Conservation (phyloP, 2,113 vertebrate genomes). For the Misgurnus anguillicaudatus region DNA sequence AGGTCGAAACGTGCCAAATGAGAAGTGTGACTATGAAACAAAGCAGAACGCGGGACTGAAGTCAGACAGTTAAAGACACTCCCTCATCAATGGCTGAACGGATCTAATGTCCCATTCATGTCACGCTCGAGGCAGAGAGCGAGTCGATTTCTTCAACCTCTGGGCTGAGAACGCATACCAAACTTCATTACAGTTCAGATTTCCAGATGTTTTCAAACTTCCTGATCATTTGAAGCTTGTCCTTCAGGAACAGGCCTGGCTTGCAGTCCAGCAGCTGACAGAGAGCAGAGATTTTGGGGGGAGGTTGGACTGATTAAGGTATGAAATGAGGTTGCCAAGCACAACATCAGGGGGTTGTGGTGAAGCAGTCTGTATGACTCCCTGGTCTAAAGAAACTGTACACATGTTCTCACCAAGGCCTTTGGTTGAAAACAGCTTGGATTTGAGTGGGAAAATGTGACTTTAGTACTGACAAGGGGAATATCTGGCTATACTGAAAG, state of each 20-base stretch:
- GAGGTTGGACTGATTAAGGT: conserved; percentile 36
- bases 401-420: conserved; percentile 48
- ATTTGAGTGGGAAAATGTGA: not conserved
- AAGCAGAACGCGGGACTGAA: not conserved
- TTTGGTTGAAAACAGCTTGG: conserved; percentile 8
- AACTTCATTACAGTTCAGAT: conserved; percentile 28
- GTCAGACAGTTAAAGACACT: not conserved
- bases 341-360: conserved; percentile 35
- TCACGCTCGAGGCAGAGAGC: not conserved
- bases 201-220: conserved; percentile 48
- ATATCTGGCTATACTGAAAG: not conserved
- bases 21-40: not conserved
- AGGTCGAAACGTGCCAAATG: not conserved
- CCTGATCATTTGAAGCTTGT: conserved; percentile 38
- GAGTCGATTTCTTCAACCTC: conserved; percentile 25
- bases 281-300: not conserved
- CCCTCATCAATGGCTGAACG: not conserved
- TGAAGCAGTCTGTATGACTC: conserved; percentile 41
- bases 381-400: conserved; percentile 7
- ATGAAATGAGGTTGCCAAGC: conserved; percentile 42
- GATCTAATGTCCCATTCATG: not conserved
- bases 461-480: not conserved
- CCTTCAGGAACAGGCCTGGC: not conserved
- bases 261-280: conserved; percentile 16
- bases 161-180: conserved; percentile 11